Evolutionary conservation across 2,113 vertebrate species (phyloP).

Genomic region (Bujurquina vittata): DNA sequence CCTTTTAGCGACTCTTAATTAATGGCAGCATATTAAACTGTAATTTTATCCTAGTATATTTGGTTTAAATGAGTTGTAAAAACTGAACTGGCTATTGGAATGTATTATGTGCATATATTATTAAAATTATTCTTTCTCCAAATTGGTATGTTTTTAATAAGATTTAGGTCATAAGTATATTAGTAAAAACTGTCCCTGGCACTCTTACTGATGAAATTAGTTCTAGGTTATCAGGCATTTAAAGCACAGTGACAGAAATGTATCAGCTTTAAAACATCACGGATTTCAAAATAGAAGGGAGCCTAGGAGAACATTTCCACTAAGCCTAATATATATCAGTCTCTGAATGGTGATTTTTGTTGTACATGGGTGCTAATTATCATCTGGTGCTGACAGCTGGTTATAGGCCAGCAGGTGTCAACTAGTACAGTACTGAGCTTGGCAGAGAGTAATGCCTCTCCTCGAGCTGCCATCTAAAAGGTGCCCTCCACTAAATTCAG

Average conservation of each 20-base stretch:
- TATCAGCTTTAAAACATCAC: neutral
- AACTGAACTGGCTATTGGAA: neutral
- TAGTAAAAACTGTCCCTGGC: neutral
- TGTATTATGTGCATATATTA: constrained; percentile 1
- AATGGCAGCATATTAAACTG: neutral
- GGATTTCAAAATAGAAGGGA: constrained; percentile 3
- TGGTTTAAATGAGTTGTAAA: constrained; percentile 1
- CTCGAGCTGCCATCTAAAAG: constrained; percentile 42
- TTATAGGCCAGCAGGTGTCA: constrained; percentile 54
- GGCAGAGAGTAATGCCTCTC: constrained; percentile 57
- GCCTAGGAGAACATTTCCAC: neutral
- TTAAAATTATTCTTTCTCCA: neutral
- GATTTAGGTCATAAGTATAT: neutral
- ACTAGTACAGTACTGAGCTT: constrained; percentile 45
- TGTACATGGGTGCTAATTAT: constrained; percentile 62
- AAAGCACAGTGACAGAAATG: neutral
- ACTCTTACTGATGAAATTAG: neutral
- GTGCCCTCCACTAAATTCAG: constrained; percentile 34
- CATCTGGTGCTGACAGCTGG: constrained; percentile 50
- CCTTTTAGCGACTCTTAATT: constrained; percentile 22
- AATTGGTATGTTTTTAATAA: neutral
- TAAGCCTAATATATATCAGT: neutral
- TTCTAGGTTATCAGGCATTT: neutral
- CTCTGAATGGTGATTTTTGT: constrained; percentile 34
- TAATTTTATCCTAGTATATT: neutral